Percentiles rank a stretch among this genome's conserved stretches.
Conservation (phyloP, 2,888 invertebrate species). For the Ferrisia virgata region DNA sequence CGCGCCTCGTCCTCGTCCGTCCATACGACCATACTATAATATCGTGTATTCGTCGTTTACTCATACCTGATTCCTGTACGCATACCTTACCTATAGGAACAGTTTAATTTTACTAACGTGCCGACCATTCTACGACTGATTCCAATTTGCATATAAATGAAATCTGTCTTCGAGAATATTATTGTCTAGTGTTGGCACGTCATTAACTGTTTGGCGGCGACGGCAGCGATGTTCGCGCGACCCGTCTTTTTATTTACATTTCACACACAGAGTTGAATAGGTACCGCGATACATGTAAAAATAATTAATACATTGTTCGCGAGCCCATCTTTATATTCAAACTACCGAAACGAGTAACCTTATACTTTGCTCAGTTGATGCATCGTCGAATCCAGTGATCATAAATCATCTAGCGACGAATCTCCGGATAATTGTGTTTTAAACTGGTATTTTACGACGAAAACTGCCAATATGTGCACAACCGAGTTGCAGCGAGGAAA, state of each 20-base stretch:
- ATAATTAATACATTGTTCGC: background rate
- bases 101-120: background rate
- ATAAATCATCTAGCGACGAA: background rate
- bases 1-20: background rate
- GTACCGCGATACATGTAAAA: background rate
- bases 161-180: slow-evolving; percentile 29
- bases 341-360: slow-evolving; percentile 9
- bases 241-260: slow-evolving; percentile 31
- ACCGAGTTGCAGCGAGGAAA: too few relatives aligned
- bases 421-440: too few relatives aligned
- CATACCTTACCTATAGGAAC: background rate
- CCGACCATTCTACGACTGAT: background rate
- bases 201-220: background rate
- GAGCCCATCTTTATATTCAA: background rate
- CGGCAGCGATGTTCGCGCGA: background rate
- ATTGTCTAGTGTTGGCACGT: background rate
- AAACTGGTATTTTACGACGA: too few relatives aligned
- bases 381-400: background rate
- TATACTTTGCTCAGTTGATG: background rate
- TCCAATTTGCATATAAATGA: slow-evolving; percentile 35
- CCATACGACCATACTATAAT: background rate
- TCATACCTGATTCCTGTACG: too few relatives aligned
- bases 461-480: too few relatives aligned
- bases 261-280: background rate
- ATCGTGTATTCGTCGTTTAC: background rate